These are phyloP conservation scores for Sturnira hondurensis DNA, from an alignment of 2,113 vertebrate species.

Conservation along the genomic window DNA sequence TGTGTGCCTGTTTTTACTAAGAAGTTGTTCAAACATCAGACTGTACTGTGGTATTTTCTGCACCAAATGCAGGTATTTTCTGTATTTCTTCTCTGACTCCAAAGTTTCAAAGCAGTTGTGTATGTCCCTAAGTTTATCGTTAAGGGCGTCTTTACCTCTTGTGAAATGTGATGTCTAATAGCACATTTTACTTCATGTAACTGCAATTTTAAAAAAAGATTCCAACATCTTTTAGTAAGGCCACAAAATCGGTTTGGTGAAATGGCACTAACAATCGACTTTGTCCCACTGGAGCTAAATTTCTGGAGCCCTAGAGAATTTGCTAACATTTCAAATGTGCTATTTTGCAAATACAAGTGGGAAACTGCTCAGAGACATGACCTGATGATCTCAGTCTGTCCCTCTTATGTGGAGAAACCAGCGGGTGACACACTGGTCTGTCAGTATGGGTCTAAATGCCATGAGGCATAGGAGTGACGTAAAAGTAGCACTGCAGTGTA, in stretches of 20 bases:
- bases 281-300: neutral
- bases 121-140: neutral
- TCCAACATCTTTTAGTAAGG: neutral
- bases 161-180: neutral
- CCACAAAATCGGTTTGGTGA: neutral
- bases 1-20: neutral
- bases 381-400: neutral
- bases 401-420: neutral
- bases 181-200: neutral
- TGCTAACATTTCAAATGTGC: neutral
- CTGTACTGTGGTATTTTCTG: neutral
- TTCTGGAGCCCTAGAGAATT: neutral
- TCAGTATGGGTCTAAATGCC: neutral
- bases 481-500: neutral
- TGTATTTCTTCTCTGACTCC: neutral
- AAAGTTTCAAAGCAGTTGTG: neutral
- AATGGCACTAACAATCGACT: neutral
- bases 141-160: neutral
- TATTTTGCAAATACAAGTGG: neutral
- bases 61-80: too few relatives aligned
- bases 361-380: neutral
- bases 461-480: neutral
- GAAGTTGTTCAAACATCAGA: neutral
- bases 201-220: neutral
- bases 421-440: neutral